Base-by-base conservation (phyloP, 2,797 vertebrate genomes). In the Gastrophryne carolinensis region DNA sequence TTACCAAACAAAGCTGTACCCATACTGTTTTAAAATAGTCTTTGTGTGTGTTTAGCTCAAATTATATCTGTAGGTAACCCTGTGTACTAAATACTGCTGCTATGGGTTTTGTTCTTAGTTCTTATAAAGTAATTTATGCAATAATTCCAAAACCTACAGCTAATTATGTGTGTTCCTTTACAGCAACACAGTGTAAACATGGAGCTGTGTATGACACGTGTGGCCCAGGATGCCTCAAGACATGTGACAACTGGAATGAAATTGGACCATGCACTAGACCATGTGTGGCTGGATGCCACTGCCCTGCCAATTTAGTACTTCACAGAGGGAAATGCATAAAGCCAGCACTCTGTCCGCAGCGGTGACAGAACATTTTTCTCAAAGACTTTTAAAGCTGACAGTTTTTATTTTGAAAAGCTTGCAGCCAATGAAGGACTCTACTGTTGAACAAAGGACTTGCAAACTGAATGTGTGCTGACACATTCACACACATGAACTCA, bases 191-290 rank as follows among this genome's bases (percentile, higher is more conserved):
- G 80, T 99, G 97, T 80, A 96, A 95, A 84, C 94, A 98, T 0
- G 94, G 95, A 0, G 96, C 97, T 0, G 92, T 99, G 49, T 98
- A 98, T 1, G 92, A 98, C 71, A 98, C 95, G 10, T 99, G 97
- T 8, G 96, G 97, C 0, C 97, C 97, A 0, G 96, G 96, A 79
- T 99, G 97, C 79, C 87, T 92, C 79, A 98, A 98, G 88, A 98
- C 95, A 17, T 99, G 97, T 52, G 93, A 96, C 86, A 98, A 97
- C 91, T 98, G 97, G 96, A 99, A 99, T 1, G 97, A 98, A 87
- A 97, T 99, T 0, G 92, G 95, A 0, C 95, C 95, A 0, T 99
- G 97, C 83, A 87, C 82, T 75, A 95, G 92, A 79, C 93, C 96
- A 0, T 99, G 97, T 0, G 4, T 98, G 27, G 97, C 97, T 0